Evolutionary conservation across 2,888 invertebrate genomes (phyloP), one percentile per base, ranked within the genome.

Genomic region (Eremobia ochroleuca): DNA sequence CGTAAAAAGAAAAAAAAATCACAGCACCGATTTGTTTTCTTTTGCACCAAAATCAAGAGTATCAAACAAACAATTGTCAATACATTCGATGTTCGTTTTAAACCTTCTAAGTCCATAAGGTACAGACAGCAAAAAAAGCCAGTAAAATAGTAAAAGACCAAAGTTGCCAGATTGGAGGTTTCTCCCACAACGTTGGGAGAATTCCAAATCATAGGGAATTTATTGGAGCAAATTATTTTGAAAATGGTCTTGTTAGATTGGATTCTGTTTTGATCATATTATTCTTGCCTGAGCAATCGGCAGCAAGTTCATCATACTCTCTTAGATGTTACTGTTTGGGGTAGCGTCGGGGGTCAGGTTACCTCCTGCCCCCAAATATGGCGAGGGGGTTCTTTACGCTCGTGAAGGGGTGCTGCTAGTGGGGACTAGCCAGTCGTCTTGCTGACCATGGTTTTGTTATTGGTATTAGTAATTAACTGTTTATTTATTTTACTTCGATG

Each of bases 101-200:
- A 86, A 77, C 31, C 65, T 76, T 64, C 75, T 62, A 77, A 76
- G n/a, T 28, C 83, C 79, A 69, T n/a, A 67, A 66, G 71, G 76
- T 76, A 73, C 59, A 43, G 64, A 69, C 68, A 69, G 69, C 58
- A 71, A 88, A 87, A 62, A 83, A 86, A 75, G 46, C 37, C 76
- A 83, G 83, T 85, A 66, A 79, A 76, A 58, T 69, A 71, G 65
- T 70, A 68, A 85, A 82, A 81, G 55, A 76, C 66, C 49, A 74
- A 81, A 37, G 79, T 88, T 84, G 80, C 88, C 81, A 88, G 76
- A 64, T 75, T 67, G 61, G 21, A 52, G 37, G 34, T 62, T 79
- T 85, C 77, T 58, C 58, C 81, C 61, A 37, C 37, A 46, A 62
- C 40, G 28, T 75, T 40, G 46, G 64, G 66, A 73, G 73, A 69